Evolutionary conservation across 30 jellyfish, hydroid and myxozoan genomes (phyloP), one percentile per base, ranked within the genome.

Genomic region (Hydractinia echinata): DNA sequence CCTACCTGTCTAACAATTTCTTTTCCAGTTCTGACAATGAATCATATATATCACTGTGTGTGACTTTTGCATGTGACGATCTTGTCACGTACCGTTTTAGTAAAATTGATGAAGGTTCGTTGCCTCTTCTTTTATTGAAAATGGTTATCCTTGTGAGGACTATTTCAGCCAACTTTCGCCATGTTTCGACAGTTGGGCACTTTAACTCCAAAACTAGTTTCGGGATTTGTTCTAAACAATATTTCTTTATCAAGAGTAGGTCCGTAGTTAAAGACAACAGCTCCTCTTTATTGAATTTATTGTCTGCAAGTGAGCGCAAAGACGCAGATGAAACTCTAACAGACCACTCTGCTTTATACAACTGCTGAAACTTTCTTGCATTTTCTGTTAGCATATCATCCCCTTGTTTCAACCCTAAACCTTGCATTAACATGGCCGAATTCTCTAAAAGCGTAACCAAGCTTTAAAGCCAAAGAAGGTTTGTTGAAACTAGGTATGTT

Each of bases 221-320:
- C 73, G 16, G 16, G 5, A 62, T 62, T 10, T 62, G 7, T 10
- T 10, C 73, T 15, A 15, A 39, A 62, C 73, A 5, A 10, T 62
- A 10, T 62, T 5, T 10, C 30, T 62, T 62, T 62, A 62, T 15
- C 10, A 62, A 10, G 4, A 80, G 79, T 16, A 80, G 88, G 30
- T 80, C 88, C 51, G 79, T 39, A 18, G 88, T 61, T 50, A 53
- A 18, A n/a, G 88, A 72, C 88, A 80, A 5, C 44, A 54, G 82
- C 50, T 55, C 50, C 10, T 56, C 15, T 30, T 61, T 62, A 50
- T 79, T 79, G 61, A 79, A 61, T 64, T 56, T 60, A n/a, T 62
- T 44, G 83, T 79, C 70, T 6, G 51, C 87, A 60, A 79, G 87
- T 49, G 79, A 53, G 53, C 78, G 60, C 39, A 79, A 61, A 11